Evolutionary conservation across 1,140 invertebrate genomes (phyloP), one percentile per base, ranked within the genome.

Genomic region (Cydia amplana): DNA sequence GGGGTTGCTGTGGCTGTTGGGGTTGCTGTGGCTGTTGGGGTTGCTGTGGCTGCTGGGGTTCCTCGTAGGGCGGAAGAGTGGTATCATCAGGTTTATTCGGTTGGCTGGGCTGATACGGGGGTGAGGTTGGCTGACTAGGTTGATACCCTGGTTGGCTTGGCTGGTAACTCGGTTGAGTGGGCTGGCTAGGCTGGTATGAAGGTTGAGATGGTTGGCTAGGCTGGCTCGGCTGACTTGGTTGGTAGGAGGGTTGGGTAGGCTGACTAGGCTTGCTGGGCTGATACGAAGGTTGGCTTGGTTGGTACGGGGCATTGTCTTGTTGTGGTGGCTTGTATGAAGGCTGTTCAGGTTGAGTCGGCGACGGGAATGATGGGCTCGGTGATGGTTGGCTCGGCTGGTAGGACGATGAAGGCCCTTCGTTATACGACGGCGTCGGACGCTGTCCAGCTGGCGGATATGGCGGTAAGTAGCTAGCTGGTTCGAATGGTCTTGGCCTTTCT

Each of bases 401-500:
- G 12, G 83, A 77, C 63, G 86, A 79, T 36, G 84, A 85, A 10
- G 91, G 83, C 9, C 90, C 91, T 79, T 92, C 88, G 36, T 75
- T 90, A 75, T 92, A 93, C 4, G 91, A 80, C 23, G 92, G 90
- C 20, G 87, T 90, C 9, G 93, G 93, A n/a, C 89, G 84, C 49
- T 83, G 82, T 16, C 92, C 93, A 7, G 93, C 67, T 23, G 88
- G 82, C 28, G 93, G 93, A 74, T 94, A 94, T 2, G 74, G 91
- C 55, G 90, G 90, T 0, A 92, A 76, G 63, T 92, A 93, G 16
- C 84, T 84, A 6, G 93, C 87, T 36, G 94, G 93, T 82, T 95
- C 94, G 85, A 96, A 96, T 0, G 95, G 95, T 74, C 95, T 93
- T 7, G 95, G 95, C 80, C 93, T 95, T 75, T 96, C 95, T 2